Evolutionary conservation across 2,797 vertebrate genomes (phyloP), one percentile per base, ranked within the genome.

Genomic region (Danio albolineatus): DNA sequence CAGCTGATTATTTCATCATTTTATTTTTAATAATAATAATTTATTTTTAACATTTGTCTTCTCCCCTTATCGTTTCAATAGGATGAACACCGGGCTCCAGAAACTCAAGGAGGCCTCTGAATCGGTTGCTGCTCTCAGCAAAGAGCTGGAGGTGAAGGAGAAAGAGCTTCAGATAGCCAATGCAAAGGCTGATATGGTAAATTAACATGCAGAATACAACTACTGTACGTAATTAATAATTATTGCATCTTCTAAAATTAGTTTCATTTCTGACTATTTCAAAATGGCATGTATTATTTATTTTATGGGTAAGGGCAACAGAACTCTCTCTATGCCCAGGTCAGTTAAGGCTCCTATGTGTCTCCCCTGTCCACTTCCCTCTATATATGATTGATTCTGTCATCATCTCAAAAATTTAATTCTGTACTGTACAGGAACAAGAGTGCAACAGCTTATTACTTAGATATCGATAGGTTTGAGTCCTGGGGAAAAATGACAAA

Each of bases 101-200:
- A 99, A 99, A 83, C 86, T 99, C 19, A 98, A 95, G 89, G 97
- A 99, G 88, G 98, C 98, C 2, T 97, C 96, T 0, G 94, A 96
- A 82, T 98, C 97, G 0, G 95, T 99, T 2, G 95, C 95, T 82
- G 93, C 91, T 36, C 91, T 99, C 78, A 99, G 95, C 88, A 96
- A 92, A 87, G 96, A 98, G 84, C 87, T 99, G 82, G 96, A 96
- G 89, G 88, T 93, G 70, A 99, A 99, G 85, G 98, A 99, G 84
- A 96, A 96, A 85, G 98, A 97, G 64, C 93, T 99, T 2, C 93
- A 96, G 82, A 90, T 97, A 75, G 98, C 97, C 66, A 98, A 97
- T 73, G 92, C 95, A 71, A 98, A 97, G 90, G 97, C 97, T 12
- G 97, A 99, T 80, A 95, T 85, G 95, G 97, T 98, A 88, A 41